Evolutionary conservation across 2,888 invertebrate species (phyloP), one percentile per base, ranked within the genome.

Genomic region (Seladonia tumulorum): DNA sequence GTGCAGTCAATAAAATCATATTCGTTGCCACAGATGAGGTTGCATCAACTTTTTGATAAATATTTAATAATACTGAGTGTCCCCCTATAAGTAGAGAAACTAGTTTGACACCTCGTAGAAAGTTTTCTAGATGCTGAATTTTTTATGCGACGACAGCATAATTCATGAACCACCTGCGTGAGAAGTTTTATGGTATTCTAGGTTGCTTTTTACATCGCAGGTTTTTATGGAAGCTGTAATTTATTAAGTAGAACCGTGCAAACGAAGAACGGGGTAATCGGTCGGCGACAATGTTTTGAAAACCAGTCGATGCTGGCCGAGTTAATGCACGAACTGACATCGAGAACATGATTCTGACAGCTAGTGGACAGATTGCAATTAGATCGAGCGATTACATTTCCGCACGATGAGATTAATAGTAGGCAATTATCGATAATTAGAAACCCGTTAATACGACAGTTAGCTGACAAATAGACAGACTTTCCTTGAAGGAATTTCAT

Each of bases 371-470:
- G 76, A 66, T 79, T 53, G 39, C 53, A 63, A 80, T 80, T 79
- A 71, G 73, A 79, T 49, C 14, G 35, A 35, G n/a, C 75, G n/a
- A 71, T 68, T 68, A 47, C 47, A 68, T 83, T 47, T 42, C 49
- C 39, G 25, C 22, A 10, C 45, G 29, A 10, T n/a, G 49, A 29
- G 49, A 80, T 77, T 74, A 74, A 45, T 70, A 18, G 16, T 16
- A 5, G 39, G 49, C 16, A 68, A 80, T 85, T 74, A 80, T 63
- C 53, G 80, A 80, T 80, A 77, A 77, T 77, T 77, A 77, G 42
- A 63, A 70, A 49, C 18, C 68, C 5, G 57, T 14, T 60, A 70
- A 72, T 35, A 12, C 49, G 73, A 84, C 47, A 68, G 57, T 85
- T n/a, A 39, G 25, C 45, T 74, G 68, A 85, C 66, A 74, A 29